Conservation (phyloP, 2,113 vertebrate genomes). For the Tursiops truncatus region DNA sequence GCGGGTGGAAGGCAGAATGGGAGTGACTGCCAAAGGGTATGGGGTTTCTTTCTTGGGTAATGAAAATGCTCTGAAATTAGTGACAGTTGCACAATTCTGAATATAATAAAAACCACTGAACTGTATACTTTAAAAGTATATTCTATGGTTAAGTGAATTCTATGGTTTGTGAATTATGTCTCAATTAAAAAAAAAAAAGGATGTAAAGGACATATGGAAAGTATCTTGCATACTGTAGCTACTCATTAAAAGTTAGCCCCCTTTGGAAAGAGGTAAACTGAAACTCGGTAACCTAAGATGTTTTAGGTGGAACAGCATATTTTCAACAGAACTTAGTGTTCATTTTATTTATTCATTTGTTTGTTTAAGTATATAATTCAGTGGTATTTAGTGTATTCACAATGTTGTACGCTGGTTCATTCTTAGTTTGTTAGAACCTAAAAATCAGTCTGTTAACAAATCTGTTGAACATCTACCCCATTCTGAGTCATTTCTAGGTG, state of each 20-base stretch:
- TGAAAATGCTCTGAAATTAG: background rate
- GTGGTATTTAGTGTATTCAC: background rate
- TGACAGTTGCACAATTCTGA: background rate
- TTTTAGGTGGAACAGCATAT: background rate
- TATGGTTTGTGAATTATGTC: background rate
- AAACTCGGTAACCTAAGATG: background rate
- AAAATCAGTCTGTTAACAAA: background rate
- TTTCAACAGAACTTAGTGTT: background rate
- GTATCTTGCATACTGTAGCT: background rate
- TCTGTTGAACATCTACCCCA: background rate
- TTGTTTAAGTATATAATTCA: background rate
- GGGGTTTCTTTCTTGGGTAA: background rate
- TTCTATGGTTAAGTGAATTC: background rate
- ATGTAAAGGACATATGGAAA: background rate
- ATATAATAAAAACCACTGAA: background rate
- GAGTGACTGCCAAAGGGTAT: too few relatives aligned
- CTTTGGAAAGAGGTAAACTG: background rate
- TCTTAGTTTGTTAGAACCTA: background rate
- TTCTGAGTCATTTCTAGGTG: background rate
- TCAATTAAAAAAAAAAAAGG: background rate
- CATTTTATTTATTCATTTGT: background rate
- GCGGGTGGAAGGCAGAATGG: background rate
- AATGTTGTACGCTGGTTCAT: background rate
- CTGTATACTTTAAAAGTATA: background rate
- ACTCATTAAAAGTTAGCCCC: background rate